Percentiles rank a stretch among this genome's conserved stretches.
phyloP scores from a whole-genome alignment of 2,797 vertebrate genomes.

The Falco novaeseelandiae region DNA sequence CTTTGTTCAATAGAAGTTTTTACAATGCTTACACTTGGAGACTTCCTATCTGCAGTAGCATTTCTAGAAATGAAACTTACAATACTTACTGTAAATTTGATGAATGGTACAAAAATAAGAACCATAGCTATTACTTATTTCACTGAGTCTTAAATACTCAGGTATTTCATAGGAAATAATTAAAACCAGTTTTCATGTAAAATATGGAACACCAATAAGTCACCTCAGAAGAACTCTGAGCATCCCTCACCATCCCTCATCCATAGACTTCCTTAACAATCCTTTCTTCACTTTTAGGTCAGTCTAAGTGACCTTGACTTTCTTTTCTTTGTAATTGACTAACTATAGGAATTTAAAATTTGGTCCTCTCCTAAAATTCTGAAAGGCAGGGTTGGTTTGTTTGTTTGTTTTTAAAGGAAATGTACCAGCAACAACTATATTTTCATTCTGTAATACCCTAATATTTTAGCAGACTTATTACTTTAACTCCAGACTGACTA shows the following conservation, averaged over 20 bases:
- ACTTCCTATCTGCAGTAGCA: not conserved
- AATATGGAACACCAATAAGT: not conserved
- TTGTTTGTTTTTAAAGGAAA: not conserved
- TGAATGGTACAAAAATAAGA: not conserved
- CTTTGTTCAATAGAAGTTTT: not conserved
- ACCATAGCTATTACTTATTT: not conserved
- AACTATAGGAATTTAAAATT: not conserved
- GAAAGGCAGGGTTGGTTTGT: not conserved
- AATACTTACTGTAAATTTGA: not conserved
- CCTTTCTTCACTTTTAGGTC: not conserved
- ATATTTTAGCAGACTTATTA: not conserved
- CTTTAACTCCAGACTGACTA: not conserved
- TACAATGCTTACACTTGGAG: not conserved
- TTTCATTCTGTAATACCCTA: not conserved
- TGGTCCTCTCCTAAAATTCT: not conserved
- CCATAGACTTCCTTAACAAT: not conserved
- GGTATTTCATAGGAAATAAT: not conserved
- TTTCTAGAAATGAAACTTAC: not conserved
- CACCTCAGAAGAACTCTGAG: not conserved
- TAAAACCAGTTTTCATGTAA: not conserved
- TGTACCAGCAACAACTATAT: not conserved
- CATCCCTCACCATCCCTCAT: too few species aligned
- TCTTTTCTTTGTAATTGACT: not conserved
- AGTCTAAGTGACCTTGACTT: not conserved
- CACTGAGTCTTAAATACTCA: not conserved